A percentile compares a stretch with the other conserved stretches of the same genome.
Evolutionary conservation across 92 coral and sea anemone species (phyloP).

Genomic region (Umimayanthus kanabou): DNA sequence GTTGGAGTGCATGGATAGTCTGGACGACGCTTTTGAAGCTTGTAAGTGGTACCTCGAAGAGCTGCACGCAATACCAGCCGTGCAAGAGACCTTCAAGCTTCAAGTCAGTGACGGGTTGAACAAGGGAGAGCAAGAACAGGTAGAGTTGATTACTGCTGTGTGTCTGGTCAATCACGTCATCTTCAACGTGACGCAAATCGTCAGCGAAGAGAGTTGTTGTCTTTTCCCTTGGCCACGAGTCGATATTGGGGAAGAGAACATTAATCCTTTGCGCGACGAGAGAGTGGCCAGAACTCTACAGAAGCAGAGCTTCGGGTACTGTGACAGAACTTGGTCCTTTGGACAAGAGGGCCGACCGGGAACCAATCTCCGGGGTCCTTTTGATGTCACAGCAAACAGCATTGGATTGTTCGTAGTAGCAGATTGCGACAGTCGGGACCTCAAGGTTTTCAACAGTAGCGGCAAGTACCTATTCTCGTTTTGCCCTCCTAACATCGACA

Average conservation of each 20-base stretch:
- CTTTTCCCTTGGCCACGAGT: slow-evolving; percentile 43
- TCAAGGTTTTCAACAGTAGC: slow-evolving; percentile 34
- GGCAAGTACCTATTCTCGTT: slow-evolving; percentile 39
- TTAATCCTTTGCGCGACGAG: slow-evolving; percentile 53
- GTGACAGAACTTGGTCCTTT: slow-evolving; percentile 49
- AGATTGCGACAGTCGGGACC: slow-evolving; percentile 41
- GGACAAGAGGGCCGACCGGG: slow-evolving; percentile 42
- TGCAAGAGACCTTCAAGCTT: slow-evolving; percentile 22
- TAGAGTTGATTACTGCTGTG: slow-evolving; percentile 5
- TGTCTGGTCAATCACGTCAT: slow-evolving; percentile 33
- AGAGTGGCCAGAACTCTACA: slow-evolving; percentile 40
- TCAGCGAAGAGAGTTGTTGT: slow-evolving; percentile 32
- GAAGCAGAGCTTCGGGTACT: slow-evolving; percentile 31
- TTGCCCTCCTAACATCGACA: slow-evolving; percentile 38
- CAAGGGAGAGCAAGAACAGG: slow-evolving; percentile 19
- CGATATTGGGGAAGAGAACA: slow-evolving; percentile 31
- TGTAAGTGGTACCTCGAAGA: slow-evolving; percentile 42
- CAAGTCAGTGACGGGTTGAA: slow-evolving; percentile 14
- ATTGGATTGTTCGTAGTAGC: slow-evolving; percentile 43
- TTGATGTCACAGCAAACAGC: slow-evolving; percentile 33
- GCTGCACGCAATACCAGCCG: slow-evolving; percentile 22
- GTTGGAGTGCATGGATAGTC: slow-evolving; percentile 22
- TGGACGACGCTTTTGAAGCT: slow-evolving; percentile 28
- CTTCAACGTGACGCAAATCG: slow-evolving; percentile 34
- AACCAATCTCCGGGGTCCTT: slow-evolving; percentile 38